Conservation (phyloP, 2,888 invertebrate genomes). For the Agonum fuliginosum region DNA sequence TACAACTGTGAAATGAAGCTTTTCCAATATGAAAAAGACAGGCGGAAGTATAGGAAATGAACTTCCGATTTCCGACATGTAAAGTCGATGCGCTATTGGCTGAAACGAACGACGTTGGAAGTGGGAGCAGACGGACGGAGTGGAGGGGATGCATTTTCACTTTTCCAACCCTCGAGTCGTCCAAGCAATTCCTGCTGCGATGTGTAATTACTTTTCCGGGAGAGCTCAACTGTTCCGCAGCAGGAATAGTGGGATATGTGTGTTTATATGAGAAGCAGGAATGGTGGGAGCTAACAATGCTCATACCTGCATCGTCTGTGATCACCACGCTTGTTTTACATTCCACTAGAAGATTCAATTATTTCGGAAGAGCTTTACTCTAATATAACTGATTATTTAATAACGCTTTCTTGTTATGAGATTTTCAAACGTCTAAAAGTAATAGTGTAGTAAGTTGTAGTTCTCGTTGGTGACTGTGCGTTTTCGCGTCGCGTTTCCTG, state of each 20-base stretch:
- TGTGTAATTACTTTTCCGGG: background rate
- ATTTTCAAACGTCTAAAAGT: background rate
- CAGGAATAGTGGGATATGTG: slow-evolving; percentile 35
- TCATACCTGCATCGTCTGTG: background rate
- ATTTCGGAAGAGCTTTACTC: background rate
- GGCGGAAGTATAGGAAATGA: slow-evolving; percentile 35
- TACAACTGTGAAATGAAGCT: slow-evolving; percentile 44
- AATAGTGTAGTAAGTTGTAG: background rate
- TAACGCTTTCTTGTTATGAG: too few species aligned
- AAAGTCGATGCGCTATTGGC: slow-evolving; percentile 38
- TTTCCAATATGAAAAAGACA: slow-evolving; percentile 45
- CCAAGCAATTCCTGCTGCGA: background rate
- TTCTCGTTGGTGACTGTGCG: slow-evolving; percentile 5
- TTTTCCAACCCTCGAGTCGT: slow-evolving; percentile 36
- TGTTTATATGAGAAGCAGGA: background rate
- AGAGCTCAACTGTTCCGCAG: background rate
- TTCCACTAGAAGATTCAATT: slow-evolving; percentile 37
- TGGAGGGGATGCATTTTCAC: slow-evolving; percentile 51
- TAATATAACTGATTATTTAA: too few species aligned
- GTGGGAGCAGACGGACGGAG: background rate
- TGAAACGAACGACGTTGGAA: background rate
- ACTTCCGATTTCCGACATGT: slow-evolving; percentile 45
- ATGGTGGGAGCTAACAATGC: slow-evolving; percentile 33
- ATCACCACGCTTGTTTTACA: slow-evolving; percentile 25
- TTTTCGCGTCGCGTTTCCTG: background rate